Evolutionary conservation across 2,888 invertebrate species (phyloP).

Genomic region (Ophraella communa): DNA sequence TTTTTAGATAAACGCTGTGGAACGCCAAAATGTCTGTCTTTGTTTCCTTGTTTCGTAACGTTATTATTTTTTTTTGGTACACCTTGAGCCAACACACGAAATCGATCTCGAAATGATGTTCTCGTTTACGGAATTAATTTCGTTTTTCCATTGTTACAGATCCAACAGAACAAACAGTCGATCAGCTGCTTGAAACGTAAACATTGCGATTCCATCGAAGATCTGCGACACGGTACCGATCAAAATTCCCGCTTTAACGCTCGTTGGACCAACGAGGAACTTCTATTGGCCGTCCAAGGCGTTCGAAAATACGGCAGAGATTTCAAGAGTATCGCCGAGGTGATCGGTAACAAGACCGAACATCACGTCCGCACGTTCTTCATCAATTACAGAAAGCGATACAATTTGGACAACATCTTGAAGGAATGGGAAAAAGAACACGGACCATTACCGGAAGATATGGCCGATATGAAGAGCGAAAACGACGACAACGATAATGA

Average conservation of each 20-base stretch:
- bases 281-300: constrained; percentile 89
- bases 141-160: constrained; percentile 70
- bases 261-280: constrained; percentile 89
- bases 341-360: constrained; percentile 94
- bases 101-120: too few species aligned
- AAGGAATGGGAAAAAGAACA: constrained; percentile 84
- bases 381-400: constrained; percentile 79
- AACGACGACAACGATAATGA: constrained; percentile 51
- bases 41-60: neutral
- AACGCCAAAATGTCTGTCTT: neutral
- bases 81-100: too few species aligned
- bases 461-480: constrained; percentile 48
- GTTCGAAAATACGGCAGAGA: constrained; percentile 82
- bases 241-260: constrained; percentile 73
- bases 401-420: constrained; percentile 52
- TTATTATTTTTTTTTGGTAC: neutral
- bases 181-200: constrained; percentile 86
- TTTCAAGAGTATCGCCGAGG: constrained; percentile 92
- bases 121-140: too few species aligned
- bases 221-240: constrained; percentile 55
- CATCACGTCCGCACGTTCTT: constrained; percentile 91
- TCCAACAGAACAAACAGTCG: constrained; percentile 93
- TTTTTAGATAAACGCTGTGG: neutral
- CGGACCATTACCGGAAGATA: constrained; percentile 60
- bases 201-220: constrained; percentile 62